Conservation (phyloP, 2,888 invertebrate species). For the Drosophila pseudotalamancana region DNA sequence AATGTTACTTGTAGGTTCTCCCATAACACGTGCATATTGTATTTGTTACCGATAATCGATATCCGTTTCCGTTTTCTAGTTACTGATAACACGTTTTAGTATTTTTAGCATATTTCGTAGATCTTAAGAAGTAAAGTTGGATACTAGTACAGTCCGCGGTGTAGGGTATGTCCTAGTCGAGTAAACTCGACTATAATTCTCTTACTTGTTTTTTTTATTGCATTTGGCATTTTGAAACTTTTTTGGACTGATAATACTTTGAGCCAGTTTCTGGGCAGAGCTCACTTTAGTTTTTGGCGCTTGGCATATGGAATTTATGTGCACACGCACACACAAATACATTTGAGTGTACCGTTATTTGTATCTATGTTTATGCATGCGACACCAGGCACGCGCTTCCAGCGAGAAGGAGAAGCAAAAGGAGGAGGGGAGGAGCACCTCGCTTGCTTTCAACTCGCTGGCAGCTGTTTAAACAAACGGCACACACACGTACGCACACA, state of each 20-base stretch:
- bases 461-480: conserved; percentile 73
- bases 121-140: no score
- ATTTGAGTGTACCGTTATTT: conserved; percentile 56
- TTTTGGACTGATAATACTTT: conserved; percentile 58
- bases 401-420: neutral
- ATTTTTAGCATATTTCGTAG: no score
- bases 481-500: conserved; percentile 14
- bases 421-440: conserved; percentile 1
- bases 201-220: conserved; percentile 31
- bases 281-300: conserved; percentile 50
- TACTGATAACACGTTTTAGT: no score
- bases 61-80: no score
- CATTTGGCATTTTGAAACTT: conserved; percentile 42
- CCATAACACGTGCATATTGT: no score
- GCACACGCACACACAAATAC: conserved; percentile 17
- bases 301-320: conserved; percentile 74
- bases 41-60: no score
- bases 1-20: no score
- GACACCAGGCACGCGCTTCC: conserved; percentile 21
- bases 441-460: conserved; percentile 42
- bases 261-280: conserved; percentile 31
- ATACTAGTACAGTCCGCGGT: no score
- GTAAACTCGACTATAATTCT: no score
- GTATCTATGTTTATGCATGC: conserved; percentile 63
- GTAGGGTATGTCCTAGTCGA: no score